Evolutionary conservation across 2,888 invertebrate genomes (phyloP).

Genomic region (Erebia epiphron): DNA sequence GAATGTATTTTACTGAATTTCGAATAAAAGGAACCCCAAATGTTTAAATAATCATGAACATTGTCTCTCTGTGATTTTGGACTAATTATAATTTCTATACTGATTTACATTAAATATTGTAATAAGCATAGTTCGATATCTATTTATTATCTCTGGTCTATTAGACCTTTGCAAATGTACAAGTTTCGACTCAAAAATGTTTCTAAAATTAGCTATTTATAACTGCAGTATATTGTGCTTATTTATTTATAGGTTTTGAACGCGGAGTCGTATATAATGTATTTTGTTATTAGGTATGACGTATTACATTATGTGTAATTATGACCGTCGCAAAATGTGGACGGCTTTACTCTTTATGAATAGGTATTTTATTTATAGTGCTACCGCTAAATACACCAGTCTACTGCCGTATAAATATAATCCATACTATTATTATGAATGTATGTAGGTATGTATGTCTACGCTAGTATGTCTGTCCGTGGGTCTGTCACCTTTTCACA

Average conservation of each 20-base stretch:
- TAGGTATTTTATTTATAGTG: background rate
- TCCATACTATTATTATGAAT: background rate
- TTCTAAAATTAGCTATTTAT: background rate
- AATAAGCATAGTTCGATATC: background rate
- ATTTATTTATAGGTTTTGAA: background rate
- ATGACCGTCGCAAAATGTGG: no score
- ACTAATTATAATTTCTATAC: background rate
- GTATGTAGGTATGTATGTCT: no score
- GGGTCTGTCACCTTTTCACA: no score
- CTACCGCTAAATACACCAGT: background rate
- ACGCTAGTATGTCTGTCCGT: no score
- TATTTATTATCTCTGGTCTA: background rate
- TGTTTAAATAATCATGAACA: background rate
- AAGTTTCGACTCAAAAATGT: background rate
- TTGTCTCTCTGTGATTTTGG: constrained; percentile 9
- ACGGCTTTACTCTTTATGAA: no score
- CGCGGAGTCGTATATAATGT: background rate
- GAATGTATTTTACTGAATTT: background rate
- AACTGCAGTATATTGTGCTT: background rate
- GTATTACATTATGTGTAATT: no score
- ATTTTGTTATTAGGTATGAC: background rate
- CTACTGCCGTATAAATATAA: constrained; percentile 11
- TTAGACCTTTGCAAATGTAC: background rate
- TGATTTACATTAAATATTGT: background rate
- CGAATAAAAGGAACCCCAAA: constrained; percentile 1